phyloP scores from a whole-genome alignment of 2,797 vertebrate genomes.

The Xyrichtys novacula region DNA sequence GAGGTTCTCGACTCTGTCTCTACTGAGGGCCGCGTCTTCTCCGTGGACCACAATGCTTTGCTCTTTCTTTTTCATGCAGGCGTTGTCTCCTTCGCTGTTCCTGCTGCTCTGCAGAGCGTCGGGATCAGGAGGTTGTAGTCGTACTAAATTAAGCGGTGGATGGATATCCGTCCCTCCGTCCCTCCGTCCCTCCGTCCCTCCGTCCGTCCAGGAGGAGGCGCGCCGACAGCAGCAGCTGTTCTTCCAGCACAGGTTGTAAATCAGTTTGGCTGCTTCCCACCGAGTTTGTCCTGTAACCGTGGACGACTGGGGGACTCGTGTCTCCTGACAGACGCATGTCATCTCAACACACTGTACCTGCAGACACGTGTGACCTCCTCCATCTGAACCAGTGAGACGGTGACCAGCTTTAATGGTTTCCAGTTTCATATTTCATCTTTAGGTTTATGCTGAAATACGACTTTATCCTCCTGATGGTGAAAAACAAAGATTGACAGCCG shows the following conservation, averaged over 20 bases:
- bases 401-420: not conserved
- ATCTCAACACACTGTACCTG: slow-evolving; percentile 54
- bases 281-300: slow-evolving; percentile 44
- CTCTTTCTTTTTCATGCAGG: slow-evolving; percentile 63
- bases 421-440: too few relatives aligned
- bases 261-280: slow-evolving; percentile 67
- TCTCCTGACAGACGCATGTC: slow-evolving; percentile 45
- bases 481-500: too few relatives aligned
- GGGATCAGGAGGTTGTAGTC: slow-evolving; percentile 63
- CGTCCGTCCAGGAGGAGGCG: slow-evolving; percentile 70
- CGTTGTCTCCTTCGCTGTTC: too few relatives aligned
- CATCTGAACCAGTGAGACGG: not conserved
- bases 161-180: too few relatives aligned
- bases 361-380: slow-evolving; percentile 16
- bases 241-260: slow-evolving; percentile 78
- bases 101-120: slow-evolving; percentile 34
- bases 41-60: slow-evolving; percentile 61
- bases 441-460: too few relatives aligned
- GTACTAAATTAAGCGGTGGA: slow-evolving; percentile 82
- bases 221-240: slow-evolving; percentile 81
- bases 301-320: slow-evolving; percentile 27
- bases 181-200: too few relatives aligned
- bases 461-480: too few relatives aligned
- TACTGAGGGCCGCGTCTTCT: slow-evolving; percentile 70
- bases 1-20: slow-evolving; percentile 80